Conservation (phyloP, 1,140 invertebrate genomes). For the Acyrthosiphon pisum region DNA sequence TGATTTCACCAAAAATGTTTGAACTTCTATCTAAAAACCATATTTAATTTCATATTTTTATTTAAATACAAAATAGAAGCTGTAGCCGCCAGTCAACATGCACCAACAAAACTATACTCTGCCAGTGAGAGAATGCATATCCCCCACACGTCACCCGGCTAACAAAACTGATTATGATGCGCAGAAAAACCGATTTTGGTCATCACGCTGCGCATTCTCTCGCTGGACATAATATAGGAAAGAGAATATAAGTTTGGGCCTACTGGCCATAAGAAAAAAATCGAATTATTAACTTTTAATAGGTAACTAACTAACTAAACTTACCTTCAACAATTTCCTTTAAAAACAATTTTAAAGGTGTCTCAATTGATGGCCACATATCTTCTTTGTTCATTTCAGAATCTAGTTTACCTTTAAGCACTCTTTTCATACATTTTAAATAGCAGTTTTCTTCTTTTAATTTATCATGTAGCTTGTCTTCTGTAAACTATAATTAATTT, state of each 20-base stretch:
- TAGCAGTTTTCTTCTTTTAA: not conserved
- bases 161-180: too few relatives aligned
- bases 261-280: too few relatives aligned
- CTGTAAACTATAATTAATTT: conserved; percentile 36
- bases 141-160: too few relatives aligned
- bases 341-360: conserved; percentile 35
- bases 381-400: not conserved
- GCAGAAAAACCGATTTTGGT: too few relatives aligned
- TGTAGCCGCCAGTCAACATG: too few relatives aligned
- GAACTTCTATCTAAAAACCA: not conserved
- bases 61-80: not conserved
- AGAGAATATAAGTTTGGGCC: too few relatives aligned
- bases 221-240: too few relatives aligned
- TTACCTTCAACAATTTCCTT: conserved; percentile 4
- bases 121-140: too few relatives aligned
- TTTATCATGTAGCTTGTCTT: not conserved
- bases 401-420: not conserved
- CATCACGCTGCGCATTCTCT: too few relatives aligned
- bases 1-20: not conserved
- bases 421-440: not conserved
- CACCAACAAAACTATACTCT: too few relatives aligned
- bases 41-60: not conserved
- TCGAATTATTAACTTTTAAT: too few relatives aligned
- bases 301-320: not conserved
- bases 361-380: conserved; percentile 13